These are phyloP conservation scores for Neocrepidodera transversa DNA, from an alignment of 2,888 invertebrate species.

Conservation along the genomic window DNA sequence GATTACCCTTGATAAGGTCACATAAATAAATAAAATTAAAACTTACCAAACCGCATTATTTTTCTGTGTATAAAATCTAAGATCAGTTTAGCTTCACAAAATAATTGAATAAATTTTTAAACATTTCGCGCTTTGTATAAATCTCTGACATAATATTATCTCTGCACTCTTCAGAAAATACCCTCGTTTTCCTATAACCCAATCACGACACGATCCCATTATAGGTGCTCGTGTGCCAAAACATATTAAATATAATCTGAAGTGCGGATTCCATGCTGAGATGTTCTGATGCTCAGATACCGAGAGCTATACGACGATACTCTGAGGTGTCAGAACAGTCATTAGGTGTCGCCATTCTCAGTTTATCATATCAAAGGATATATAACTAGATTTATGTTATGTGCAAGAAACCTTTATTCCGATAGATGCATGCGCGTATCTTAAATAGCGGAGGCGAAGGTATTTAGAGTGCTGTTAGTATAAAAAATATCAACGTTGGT, in stretches of 20 bases:
- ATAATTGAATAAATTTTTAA: too few relatives aligned
- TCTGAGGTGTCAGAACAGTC: slow-evolving; percentile 28
- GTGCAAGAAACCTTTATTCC: background rate
- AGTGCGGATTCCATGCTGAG: slow-evolving; percentile 26
- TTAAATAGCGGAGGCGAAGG: background rate
- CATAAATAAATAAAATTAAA: too few relatives aligned
- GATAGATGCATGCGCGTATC: background rate
- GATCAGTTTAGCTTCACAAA: too few relatives aligned
- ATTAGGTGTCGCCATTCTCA: slow-evolving; percentile 18
- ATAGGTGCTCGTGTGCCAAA: slow-evolving; percentile 20
- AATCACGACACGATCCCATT: slow-evolving; percentile 28
- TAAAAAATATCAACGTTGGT: too few relatives aligned
- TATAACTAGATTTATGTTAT: slow-evolving; percentile 11
- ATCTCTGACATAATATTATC: too few relatives aligned
- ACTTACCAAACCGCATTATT: too few relatives aligned
- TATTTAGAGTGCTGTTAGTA: slow-evolving; percentile 2
- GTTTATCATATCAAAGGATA: slow-evolving; percentile 24
- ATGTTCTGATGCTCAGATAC: slow-evolving; percentile 16
- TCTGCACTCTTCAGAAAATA: background rate
- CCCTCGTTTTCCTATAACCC: background rate
- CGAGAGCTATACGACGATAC: slow-evolving; percentile 13
- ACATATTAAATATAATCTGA: slow-evolving; percentile 25
- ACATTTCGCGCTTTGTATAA: too few relatives aligned
- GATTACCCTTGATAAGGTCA: too few relatives aligned
- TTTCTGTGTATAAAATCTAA: too few relatives aligned